Evolutionary conservation across 2,888 invertebrate genomes (phyloP).

Genomic region (Callyntrura sp.): DNA sequence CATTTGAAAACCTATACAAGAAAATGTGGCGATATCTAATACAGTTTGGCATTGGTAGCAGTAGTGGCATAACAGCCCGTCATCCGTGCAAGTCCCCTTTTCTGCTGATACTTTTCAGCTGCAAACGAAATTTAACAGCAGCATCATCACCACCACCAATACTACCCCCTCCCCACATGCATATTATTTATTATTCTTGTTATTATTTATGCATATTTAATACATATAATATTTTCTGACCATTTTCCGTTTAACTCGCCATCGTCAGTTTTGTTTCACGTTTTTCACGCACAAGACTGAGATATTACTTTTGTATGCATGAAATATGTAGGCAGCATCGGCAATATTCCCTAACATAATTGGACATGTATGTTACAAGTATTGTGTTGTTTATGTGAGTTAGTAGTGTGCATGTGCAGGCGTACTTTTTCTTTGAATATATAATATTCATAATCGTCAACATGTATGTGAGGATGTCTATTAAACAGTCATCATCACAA

Average conservation of each 20-base stretch:
- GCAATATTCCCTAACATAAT: neutral
- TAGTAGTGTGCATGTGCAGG: slow-evolving; percentile 47
- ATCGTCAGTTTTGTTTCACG: slow-evolving; percentile 34
- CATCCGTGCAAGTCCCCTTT: too few relatives aligned
- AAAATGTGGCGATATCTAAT: slow-evolving; percentile 9
- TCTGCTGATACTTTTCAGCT: slow-evolving; percentile 1
- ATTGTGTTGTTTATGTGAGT: slow-evolving; percentile 1
- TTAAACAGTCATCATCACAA: slow-evolving; percentile 40
- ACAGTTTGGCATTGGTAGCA: neutral
- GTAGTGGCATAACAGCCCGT: neutral
- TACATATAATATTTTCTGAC: slow-evolving; percentile 42
- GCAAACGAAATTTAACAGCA: slow-evolving; percentile 17
- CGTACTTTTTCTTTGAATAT: slow-evolving; percentile 31
- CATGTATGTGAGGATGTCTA: slow-evolving; percentile 19
- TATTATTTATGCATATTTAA: slow-evolving; percentile 43
- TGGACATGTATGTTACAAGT: slow-evolving; percentile 18
- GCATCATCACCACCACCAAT: too few relatives aligned
- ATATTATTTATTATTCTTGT: neutral
- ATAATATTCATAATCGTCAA: slow-evolving; percentile 27
- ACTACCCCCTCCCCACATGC: too few relatives aligned
- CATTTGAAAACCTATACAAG: slow-evolving; percentile 28
- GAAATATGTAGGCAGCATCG: slow-evolving; percentile 11
- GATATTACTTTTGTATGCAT: neutral
- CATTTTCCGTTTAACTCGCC: slow-evolving; percentile 27
- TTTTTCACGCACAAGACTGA: slow-evolving; percentile 41